Conservation (phyloP, 2,797 vertebrate species). For the Alfaro cultratus region DNA sequence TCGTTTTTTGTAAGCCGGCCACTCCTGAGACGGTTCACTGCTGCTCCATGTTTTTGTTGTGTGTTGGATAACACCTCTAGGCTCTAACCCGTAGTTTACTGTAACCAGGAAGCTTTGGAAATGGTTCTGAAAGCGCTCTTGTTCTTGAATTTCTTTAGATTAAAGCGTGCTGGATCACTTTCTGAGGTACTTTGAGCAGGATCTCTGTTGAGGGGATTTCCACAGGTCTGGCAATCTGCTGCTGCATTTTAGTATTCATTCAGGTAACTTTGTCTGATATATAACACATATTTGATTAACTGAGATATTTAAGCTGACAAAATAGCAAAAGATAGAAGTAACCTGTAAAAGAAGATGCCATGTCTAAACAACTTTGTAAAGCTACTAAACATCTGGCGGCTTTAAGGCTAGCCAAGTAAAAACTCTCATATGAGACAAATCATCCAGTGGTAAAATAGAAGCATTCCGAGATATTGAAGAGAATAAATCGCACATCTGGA, state of each 20-base stretch:
- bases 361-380: neutral
- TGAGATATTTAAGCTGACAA: neutral
- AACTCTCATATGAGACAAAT: neutral
- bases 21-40: neutral
- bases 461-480: neutral
- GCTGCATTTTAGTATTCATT: neutral
- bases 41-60: neutral
- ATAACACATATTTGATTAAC: neutral
- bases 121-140: neutral
- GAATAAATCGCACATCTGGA: neutral
- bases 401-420: neutral
- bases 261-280: neutral
- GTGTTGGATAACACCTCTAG: neutral
- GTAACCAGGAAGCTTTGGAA: neutral
- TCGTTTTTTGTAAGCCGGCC: neutral
- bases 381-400: neutral
- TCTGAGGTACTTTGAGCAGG: neutral
- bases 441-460: neutral
- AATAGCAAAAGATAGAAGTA: neutral
- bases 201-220: neutral
- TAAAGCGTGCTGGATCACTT: neutral
- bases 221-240: neutral
- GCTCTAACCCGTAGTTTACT: neutral
- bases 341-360: neutral
- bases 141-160: neutral